These are phyloP conservation scores for Diplodus sargus DNA, from an alignment of 2,797 vertebrate genomes.

Conservation along the genomic window DNA sequence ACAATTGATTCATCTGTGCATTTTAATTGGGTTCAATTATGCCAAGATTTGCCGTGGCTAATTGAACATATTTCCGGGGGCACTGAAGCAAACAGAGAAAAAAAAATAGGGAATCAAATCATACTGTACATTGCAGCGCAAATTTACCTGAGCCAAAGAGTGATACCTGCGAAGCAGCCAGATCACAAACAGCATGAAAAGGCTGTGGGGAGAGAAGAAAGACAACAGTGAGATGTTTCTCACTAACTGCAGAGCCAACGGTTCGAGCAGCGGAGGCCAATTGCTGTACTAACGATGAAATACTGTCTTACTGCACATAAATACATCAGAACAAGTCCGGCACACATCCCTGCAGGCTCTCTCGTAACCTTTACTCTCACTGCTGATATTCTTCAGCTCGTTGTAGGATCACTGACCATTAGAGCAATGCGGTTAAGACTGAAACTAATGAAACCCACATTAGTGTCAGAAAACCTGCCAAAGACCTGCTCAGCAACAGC, in stretches of 20 bases:
- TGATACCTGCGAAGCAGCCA: conserved; percentile 90
- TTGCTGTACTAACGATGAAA: conserved; percentile 10
- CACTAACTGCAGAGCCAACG: conserved; percentile 21
- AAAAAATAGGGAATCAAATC: conserved; percentile 16
- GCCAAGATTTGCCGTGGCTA: conserved; percentile 69
- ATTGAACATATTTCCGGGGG: conserved; percentile 74
- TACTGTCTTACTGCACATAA: background rate
- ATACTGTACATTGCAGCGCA: background rate
- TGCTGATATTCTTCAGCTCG: conserved; percentile 15
- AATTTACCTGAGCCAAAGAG: conserved; percentile 89
- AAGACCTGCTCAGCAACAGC: conserved; percentile 1
- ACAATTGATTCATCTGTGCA: conserved; percentile 73
- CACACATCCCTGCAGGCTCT: conserved; percentile 22
- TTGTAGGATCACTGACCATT: conserved; percentile 4
- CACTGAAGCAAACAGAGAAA: conserved; percentile 60
- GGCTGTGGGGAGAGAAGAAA: conserved; percentile 72
- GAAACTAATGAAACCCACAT: conserved; percentile 25
- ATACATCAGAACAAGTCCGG: conserved; percentile 21
- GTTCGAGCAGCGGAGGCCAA: conserved; percentile 21
- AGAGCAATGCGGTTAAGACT: conserved; percentile 13
- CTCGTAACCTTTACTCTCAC: conserved; percentile 9
- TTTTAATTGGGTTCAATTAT: conserved; percentile 77
- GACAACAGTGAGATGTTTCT: conserved; percentile 16
- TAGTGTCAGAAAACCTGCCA: conserved; percentile 6
- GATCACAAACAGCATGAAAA: conserved; percentile 91